Evolutionary conservation across 37 sponge, comb jelly and placozoan species (phyloP).

Genomic region (Spongia lamella): DNA sequence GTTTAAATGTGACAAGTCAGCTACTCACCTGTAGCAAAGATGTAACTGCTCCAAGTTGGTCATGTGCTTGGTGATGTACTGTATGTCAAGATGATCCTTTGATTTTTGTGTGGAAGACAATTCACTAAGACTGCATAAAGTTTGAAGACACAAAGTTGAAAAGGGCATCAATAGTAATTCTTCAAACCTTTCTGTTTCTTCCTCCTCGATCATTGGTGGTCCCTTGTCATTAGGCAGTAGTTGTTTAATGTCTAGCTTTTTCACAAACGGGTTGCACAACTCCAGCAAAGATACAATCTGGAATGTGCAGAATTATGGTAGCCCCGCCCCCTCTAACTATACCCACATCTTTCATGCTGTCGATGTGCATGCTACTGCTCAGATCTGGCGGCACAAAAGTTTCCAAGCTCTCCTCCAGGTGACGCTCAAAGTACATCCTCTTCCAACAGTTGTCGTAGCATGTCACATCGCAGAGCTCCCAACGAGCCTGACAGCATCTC

Average conservation of each 20-base stretch:
- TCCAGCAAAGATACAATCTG: slow-evolving; percentile 71
- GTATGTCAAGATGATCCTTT: slow-evolving; percentile 78
- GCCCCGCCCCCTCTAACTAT: background rate
- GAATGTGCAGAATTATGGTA: background rate
- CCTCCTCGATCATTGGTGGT: slow-evolving; percentile 45
- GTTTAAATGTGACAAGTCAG: background rate
- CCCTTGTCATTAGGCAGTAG: slow-evolving; percentile 67
- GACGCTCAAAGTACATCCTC: slow-evolving; percentile 91
- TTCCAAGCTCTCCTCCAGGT: slow-evolving; percentile 80
- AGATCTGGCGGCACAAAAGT: slow-evolving; percentile 74
- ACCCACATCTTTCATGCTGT: slow-evolving; percentile 42
- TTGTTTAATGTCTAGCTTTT: slow-evolving; percentile 63
- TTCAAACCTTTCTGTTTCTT: slow-evolving; percentile 61
- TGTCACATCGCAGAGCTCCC: slow-evolving; percentile 80
- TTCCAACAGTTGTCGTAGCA: slow-evolving; percentile 83
- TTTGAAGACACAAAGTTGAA: no score
- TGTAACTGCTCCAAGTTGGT: slow-evolving; percentile 64
- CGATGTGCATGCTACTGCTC: slow-evolving; percentile 4
- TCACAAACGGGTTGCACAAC: slow-evolving; percentile 75
- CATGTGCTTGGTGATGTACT: slow-evolving; percentile 50
- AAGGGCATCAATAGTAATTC: background rate
- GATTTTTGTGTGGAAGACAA: no score
- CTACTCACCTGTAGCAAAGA: slow-evolving; percentile 76
- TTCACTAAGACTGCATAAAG: no score
- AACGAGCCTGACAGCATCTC: slow-evolving; percentile 78